Conservation (phyloP, 92 coral and sea anemone species). For the Porites cylindrica region DNA sequence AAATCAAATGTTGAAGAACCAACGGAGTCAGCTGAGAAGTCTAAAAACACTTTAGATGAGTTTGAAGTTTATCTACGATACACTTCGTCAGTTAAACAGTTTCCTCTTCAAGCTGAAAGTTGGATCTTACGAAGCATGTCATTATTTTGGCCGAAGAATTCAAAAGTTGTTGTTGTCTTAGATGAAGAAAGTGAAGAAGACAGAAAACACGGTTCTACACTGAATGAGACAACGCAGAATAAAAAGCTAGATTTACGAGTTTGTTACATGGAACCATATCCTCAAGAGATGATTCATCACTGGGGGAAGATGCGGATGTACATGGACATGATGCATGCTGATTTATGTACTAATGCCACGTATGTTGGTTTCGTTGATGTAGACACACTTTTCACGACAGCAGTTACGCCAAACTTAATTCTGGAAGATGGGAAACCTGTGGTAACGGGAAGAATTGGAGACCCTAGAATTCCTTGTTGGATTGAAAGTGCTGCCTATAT, state of each 20-base stretch:
- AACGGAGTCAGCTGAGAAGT: neutral
- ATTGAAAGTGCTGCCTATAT: too few relatives aligned
- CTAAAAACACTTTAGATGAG: too few relatives aligned
- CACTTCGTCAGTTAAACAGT: neutral
- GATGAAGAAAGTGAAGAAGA: too few relatives aligned
- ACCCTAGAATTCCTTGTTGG: conserved; percentile 3
- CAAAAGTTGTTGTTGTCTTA: too few relatives aligned
- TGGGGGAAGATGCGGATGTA: neutral
- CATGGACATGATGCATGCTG: too few relatives aligned
- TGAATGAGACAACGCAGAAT: too few relatives aligned
- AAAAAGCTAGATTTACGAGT: too few relatives aligned
- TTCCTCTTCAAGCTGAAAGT: neutral
- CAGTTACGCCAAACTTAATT: conserved; percentile 6
- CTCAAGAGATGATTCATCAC: neutral
- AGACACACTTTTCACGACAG: conserved; percentile 5
- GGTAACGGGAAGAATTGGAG: neutral
- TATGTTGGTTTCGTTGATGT: neutral
- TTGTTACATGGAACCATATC: too few relatives aligned
- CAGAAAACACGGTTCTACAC: too few relatives aligned
- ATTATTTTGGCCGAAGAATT: conserved; percentile 14
- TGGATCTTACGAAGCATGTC: conserved; percentile 7
- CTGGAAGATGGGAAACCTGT: neutral
- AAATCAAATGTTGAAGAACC: neutral
- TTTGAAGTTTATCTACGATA: neutral
- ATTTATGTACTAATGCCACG: too few relatives aligned